Conservation (phyloP, 2,797 vertebrate species). For the Antennarius maculatus region DNA sequence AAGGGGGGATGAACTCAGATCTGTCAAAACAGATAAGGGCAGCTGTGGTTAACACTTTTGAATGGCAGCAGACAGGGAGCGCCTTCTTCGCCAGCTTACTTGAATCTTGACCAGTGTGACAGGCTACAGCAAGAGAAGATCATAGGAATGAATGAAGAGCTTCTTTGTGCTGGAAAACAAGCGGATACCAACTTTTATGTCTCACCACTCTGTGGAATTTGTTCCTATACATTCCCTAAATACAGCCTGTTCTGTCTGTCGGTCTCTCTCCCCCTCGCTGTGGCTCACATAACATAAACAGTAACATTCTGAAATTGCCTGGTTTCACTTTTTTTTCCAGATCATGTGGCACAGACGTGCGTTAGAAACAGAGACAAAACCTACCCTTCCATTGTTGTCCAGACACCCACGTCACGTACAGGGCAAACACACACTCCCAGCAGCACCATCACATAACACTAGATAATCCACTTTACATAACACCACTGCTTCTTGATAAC, state of each 20-base stretch:
- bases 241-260: slow-evolving; percentile 50
- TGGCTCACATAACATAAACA: slow-evolving; percentile 70
- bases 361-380: slow-evolving; percentile 53
- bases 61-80: slow-evolving; percentile 55
- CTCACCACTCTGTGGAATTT: slow-evolving; percentile 37
- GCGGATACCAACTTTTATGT: slow-evolving; percentile 64
- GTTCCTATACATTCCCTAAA: slow-evolving; percentile 56
- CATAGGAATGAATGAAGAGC: slow-evolving; percentile 66
- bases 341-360: slow-evolving; percentile 32
- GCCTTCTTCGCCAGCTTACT: slow-evolving; percentile 58
- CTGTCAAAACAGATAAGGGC: slow-evolving; percentile 62
- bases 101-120: slow-evolving; percentile 55
- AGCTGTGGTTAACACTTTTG: slow-evolving; percentile 69
- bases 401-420: slow-evolving; percentile 52
- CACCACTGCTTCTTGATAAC: slow-evolving; percentile 43
- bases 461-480: slow-evolving; percentile 65
- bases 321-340: slow-evolving; percentile 61
- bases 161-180: slow-evolving; percentile 67
- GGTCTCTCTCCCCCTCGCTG: slow-evolving; percentile 25
- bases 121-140: slow-evolving; percentile 50
- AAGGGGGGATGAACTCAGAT: slow-evolving; percentile 66
- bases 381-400: slow-evolving; percentile 52
- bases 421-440: slow-evolving; percentile 29
- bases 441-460: slow-evolving; percentile 52
- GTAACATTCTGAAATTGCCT: slow-evolving; percentile 39